Base-by-base conservation (phyloP, 2,113 vertebrate species). In the Ciconia maguari region DNA sequence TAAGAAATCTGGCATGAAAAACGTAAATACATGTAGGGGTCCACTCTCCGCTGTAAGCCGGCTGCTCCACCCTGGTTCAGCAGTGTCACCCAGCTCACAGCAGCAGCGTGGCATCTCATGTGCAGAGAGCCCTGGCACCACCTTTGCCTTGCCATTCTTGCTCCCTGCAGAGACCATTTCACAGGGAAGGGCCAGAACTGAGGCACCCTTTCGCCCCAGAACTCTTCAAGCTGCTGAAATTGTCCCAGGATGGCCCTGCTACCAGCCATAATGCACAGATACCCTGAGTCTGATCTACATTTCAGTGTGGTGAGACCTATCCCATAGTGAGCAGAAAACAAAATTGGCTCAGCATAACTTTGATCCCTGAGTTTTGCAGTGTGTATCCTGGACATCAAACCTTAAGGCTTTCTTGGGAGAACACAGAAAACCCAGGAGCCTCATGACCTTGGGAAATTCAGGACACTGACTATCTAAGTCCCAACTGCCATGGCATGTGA, bases 71-170 rank as follows among this genome's bases (percentile, higher is more conserved):
- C 5, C 27, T 51, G 16, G 27, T 30, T 82, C 38, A 64, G 48
- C 60, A 26, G 13, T 9, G 49, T 77, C 32, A 51, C 8, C 38
- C 58, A 80, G 48, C 36, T 75, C 34, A 46, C 29, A 90, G 34
- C 42, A 85, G 55, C 36, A n/a, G 13, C 0, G 2, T 29, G 30
- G 20, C 15, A 49, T 2, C 6, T 42, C 13, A 19, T 3, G 8
- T 15, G 22, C 18, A n/a, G 42, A 42, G 7, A 64, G 2, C 17
- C 22, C 32, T 1, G 0, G n/a, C 16, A 19, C n/a, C 6, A 0
- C 48, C 34, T 83, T 26, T 46, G 16, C 22, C 22, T 79, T 21
- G 5, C 9, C 7, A 0, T 38, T 64, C 51, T 62, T 76, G 15
- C 30, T 82, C 13, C 46, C 18, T 46, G 8, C 17, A 68, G 29